Base-by-base conservation (phyloP, 2,113 vertebrate species). In the Corythornis madagascariensis region DNA sequence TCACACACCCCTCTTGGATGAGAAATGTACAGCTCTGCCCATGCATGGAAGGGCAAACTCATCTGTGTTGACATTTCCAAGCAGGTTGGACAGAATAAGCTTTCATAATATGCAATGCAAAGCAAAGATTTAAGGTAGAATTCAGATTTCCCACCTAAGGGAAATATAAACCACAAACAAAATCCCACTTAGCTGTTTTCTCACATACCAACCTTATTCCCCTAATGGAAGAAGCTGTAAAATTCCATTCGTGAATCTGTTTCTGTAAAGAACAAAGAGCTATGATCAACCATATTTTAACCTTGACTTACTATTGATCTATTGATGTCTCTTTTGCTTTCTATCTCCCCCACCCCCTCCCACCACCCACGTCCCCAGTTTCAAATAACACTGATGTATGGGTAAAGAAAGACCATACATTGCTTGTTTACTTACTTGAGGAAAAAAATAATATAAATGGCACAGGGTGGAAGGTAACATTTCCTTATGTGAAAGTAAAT, bases 201-300 rank as follows among this genome's bases (percentile, higher is more conserved):
- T 93, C 43, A 55, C 15, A 61, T 55, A 97, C 97, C 66, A 96
- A 99, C 99, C 99, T 99, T 96, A 99, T 98, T 97, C 99, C 99
- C 96, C 98, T 99, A 93, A 99, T 98, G 87, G 99, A 99, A 89
- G 97, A 97, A 33, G 98, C 97, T 60, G 98, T 98, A 96, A 99
- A 99, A 97, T 99, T 99, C 99, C 99, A 99, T 92, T 99, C 98
- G 6, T 99, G 98, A 90, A 99, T 99, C 75, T 98, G 98, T 94
- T 98, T 99, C 99, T 99, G 97, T 78, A 96, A 97, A 66, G 64
- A 95, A 83, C 31, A 96, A 80, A 93, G 31, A 88, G 22, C 82
- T 69, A 90, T 55, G 66, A 79, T 75, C 28, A 90, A 38, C 7
- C 9, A 60, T 7, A 84, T 13, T 67, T 72, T 67, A 83, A 86